Base-by-base conservation (phyloP, 1,140 invertebrate genomes). In the Ips typographus region DNA sequence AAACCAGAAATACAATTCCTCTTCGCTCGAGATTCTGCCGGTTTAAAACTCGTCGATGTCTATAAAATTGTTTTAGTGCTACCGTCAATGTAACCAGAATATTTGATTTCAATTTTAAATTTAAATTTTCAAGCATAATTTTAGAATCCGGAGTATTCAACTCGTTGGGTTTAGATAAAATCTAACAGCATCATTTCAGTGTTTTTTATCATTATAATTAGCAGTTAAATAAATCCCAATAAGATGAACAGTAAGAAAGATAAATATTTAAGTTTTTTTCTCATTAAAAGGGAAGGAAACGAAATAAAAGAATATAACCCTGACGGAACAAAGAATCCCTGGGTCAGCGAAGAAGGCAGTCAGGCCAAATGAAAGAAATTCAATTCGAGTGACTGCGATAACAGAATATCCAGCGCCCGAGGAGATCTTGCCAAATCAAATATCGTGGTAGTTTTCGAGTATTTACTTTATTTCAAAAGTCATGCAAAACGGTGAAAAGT, bases 31-130 rank as follows among this genome's bases (percentile, higher is more conserved):
- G 61, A 63, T 63, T 55, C 56, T 49, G 1, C 1, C 62, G 8
- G 52, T 51, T 42, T 55, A 42, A 65, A 65, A 65, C 49, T n/a
- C 41, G 52, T 51, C 22, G 61, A 63, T 37, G 39, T 55, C 52
- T 65, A 65, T 55, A 36, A 65, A 65, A 65, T 65, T 65, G 62
- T 65, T 65, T 65, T 56, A 65, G 52, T 52, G 40, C n/a, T 6
- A 4, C 51, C 36, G 62, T 65, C 52, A 65, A 43, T 39, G 51
- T 56, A 43, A 43, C 51, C 39, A 36, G 52, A 65, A 56, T 65
- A 65, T 65, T 65, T 65, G 62, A 56, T 65, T 65, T 65, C 47
- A 65, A 65, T 65, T 65, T 55, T 56, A 39, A 40, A 56, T 65
- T 65, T 22, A 49, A 49, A 49, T 49, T 49, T 22, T 49, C 6